Evolutionary conservation across 2,888 invertebrate genomes (phyloP), one percentile per base, ranked within the genome.

Genomic region (Pachycephus smyrnensis): DNA sequence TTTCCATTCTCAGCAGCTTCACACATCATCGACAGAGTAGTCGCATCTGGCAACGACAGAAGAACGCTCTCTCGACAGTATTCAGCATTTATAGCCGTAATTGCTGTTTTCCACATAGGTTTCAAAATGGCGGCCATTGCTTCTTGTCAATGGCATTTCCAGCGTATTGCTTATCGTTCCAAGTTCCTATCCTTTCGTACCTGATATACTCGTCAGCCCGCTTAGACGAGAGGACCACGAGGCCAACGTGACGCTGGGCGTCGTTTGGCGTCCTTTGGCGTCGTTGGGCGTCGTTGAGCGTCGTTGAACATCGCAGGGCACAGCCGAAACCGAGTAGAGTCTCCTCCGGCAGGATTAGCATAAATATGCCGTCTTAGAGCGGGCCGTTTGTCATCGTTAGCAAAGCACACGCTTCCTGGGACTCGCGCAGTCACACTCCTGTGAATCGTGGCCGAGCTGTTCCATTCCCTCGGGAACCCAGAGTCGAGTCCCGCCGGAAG

Each of bases 371-470:
- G 90, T 91, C 91, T 91, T 90, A 89, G 89, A 89, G 86, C 88
- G 88, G 87, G 86, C 88, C 90, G 89, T 91, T 91, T 91, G 89
- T 91, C 91, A 91, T 91, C 91, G 91, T 91, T 91, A 91, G 91
- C 88, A 91, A 91, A 91, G 91, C 91, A 91, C 91, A 90, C 91
- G 91, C 91, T 91, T 91, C 91, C 91, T 91, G 91, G 90, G 90
- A 88, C 88, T 89, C 89, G 87, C 85, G 86, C 83, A 89, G 89
- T 89, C 88, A 88, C 90, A 88, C 89, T 87, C 87, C 87, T 88
- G 85, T 85, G 88, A 88, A 88, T 87, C 87, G 87, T 83, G 87
- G 87, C 83, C 86, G 87, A 86, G 86, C 85, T 88, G 88, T 82
- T 83, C 90, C 88, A 89, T 88, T 88, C 89, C 86, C 86, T 81